Percentiles rank a stretch among this genome's conserved stretches.
Evolutionary conservation across 2,113 vertebrate genomes (phyloP).

Genomic region (Copsychus sechellarum): DNA sequence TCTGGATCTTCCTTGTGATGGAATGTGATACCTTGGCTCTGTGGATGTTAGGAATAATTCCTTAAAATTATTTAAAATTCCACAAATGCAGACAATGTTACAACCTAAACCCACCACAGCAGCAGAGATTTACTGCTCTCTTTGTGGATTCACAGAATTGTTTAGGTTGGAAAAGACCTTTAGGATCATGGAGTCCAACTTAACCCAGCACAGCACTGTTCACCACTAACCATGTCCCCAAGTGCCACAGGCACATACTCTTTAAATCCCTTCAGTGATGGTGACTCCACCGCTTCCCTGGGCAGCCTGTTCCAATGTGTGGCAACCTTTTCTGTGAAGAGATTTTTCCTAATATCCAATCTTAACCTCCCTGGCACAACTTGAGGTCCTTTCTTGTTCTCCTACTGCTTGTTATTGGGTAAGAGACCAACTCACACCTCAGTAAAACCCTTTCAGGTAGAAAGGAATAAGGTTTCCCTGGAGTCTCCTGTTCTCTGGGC

Average conservation of each 20-base stretch:
- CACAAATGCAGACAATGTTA: neutral
- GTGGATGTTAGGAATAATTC: neutral
- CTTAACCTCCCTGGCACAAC: neutral
- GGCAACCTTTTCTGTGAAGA: neutral
- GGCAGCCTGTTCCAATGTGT: fast-evolving
- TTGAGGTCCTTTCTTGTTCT: neutral
- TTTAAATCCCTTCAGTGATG: neutral
- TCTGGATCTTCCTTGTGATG: neutral
- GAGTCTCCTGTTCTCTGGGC: neutral
- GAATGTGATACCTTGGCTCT: neutral
- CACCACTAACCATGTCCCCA: neutral
- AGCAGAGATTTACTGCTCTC: neutral
- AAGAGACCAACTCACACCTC: neutral
- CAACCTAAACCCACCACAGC: neutral
- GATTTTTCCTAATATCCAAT: neutral
- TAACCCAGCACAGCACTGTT: neutral
- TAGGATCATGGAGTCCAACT: neutral
- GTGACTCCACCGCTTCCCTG: neutral
- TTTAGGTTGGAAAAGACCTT: neutral
- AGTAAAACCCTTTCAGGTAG: neutral
- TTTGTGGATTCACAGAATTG: neutral
- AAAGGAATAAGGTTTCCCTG: neutral
- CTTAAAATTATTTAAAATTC: neutral
- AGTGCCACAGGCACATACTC: neutral
- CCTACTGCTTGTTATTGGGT: neutral